phyloP scores from a whole-genome alignment of 2,888 invertebrate genomes.

The Stenichneumon culpator region DNA sequence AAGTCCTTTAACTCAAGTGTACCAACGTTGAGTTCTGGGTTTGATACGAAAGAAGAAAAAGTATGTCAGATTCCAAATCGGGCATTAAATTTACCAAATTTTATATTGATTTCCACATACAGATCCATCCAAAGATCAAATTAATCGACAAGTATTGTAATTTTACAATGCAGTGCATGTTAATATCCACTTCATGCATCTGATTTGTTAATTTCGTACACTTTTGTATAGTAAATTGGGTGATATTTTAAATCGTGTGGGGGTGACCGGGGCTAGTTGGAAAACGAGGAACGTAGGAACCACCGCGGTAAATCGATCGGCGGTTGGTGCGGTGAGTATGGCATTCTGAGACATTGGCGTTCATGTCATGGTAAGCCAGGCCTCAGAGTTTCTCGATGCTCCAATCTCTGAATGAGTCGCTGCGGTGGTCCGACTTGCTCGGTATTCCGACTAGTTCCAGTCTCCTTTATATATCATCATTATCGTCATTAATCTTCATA shows the following conservation, averaged over 20 bases:
- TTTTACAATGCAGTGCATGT: constrained; percentile 2
- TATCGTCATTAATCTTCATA: constrained; percentile 23
- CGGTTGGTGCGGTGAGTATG: too few species aligned
- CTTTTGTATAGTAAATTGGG: neutral
- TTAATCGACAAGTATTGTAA: neutral
- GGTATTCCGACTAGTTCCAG: neutral
- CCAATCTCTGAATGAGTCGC: too few species aligned
- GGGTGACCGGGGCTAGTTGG: too few species aligned
- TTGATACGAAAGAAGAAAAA: neutral
- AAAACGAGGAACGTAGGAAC: too few species aligned
- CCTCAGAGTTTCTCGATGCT: too few species aligned
- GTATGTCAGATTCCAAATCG: neutral
- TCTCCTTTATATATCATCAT: neutral
- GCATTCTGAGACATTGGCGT: too few species aligned
- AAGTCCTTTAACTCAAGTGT: neutral
- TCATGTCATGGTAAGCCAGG: too few species aligned
- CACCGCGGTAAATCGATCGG: too few species aligned
- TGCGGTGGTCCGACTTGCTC: neutral
- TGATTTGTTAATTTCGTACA: neutral
- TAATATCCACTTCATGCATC: neutral
- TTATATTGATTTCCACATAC: neutral
- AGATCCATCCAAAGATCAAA: neutral
- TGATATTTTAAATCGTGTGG: neutral
- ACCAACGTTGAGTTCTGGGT: neutral
- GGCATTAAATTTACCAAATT: neutral